Percentiles rank a stretch among this genome's conserved stretches.
Conservation (phyloP, 2,113 vertebrate genomes). For the Zosterops japonicus region DNA sequence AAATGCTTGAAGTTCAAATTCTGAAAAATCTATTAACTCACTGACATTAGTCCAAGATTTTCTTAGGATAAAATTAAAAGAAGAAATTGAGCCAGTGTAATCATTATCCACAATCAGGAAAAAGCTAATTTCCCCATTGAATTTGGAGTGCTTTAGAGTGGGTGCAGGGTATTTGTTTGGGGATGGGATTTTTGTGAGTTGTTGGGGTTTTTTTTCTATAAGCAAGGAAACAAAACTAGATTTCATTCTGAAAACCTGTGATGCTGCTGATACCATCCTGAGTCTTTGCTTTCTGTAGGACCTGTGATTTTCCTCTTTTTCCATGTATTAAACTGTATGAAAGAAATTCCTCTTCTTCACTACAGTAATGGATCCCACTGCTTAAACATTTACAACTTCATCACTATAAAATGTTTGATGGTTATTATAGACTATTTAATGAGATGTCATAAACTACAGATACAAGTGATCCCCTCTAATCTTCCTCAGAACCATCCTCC, state of each 20-base stretch:
- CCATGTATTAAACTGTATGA: background rate
- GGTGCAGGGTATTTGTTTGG: fast-evolving
- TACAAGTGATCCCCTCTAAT: constrained; percentile 23
- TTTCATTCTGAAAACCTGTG: background rate
- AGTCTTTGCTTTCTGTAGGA: background rate
- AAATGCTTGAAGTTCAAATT: background rate
- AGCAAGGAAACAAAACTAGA: background rate
- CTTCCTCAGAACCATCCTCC: background rate
- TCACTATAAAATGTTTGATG: background rate
- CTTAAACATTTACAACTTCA: constrained; percentile 4
- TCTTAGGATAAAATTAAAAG: background rate
- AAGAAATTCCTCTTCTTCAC: background rate
- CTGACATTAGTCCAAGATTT: background rate
- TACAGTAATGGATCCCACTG: background rate
- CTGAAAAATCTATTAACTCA: background rate
- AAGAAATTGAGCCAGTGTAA: background rate
- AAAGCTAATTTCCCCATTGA: background rate
- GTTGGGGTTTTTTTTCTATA: background rate
- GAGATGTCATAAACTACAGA: constrained; percentile 22
- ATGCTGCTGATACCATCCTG: background rate
- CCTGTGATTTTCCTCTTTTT: background rate
- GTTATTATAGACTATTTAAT: constrained; percentile 33
- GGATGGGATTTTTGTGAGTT: fast-evolving
- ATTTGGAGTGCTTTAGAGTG: background rate
- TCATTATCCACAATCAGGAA: background rate